phyloP scores from a whole-genome alignment of 2,113 vertebrate species.

The Rana temporaria region DNA sequence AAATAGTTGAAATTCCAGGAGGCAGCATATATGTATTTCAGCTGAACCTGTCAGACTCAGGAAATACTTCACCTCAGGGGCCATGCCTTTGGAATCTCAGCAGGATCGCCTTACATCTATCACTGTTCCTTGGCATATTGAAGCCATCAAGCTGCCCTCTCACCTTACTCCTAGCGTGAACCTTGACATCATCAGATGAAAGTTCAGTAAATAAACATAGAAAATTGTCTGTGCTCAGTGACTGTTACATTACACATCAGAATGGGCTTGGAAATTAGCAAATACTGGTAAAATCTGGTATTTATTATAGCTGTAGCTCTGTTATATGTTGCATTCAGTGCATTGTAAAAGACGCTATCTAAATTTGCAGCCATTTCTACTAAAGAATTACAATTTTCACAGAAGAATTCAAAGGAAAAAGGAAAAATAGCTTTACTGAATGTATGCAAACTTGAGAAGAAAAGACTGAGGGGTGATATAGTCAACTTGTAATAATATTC shows the following conservation, averaged over 20 bases:
- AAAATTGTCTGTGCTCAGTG: background rate
- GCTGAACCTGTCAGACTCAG: conserved; percentile 20
- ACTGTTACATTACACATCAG: background rate
- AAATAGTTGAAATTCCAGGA: conserved; percentile 27
- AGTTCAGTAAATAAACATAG: conserved; percentile 33
- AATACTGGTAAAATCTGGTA: background rate
- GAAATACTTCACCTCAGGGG: conserved; percentile 39
- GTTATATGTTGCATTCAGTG: background rate
- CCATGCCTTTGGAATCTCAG: conserved; percentile 29
- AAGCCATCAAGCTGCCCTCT: conserved; percentile 39
- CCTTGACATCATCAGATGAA: conserved; percentile 20
- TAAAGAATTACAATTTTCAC: too few relatives aligned
- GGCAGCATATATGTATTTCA: conserved; percentile 24
- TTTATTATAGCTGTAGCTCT: background rate
- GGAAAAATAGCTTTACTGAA: too few relatives aligned
- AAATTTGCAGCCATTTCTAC: too few relatives aligned
- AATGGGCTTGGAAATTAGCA: background rate
- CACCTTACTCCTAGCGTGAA: conserved; percentile 41
- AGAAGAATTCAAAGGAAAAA: too few relatives aligned
- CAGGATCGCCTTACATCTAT: conserved; percentile 27
- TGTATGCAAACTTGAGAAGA: too few relatives aligned
- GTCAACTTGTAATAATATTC: too few relatives aligned
- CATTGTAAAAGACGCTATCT: too few relatives aligned
- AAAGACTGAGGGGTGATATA: too few relatives aligned
- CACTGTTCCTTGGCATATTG: conserved; percentile 20